Percentiles rank a stretch among this genome's conserved stretches.
Conservation (phyloP, 2,888 invertebrate genomes). For the Drosophila neotestacea region DNA sequence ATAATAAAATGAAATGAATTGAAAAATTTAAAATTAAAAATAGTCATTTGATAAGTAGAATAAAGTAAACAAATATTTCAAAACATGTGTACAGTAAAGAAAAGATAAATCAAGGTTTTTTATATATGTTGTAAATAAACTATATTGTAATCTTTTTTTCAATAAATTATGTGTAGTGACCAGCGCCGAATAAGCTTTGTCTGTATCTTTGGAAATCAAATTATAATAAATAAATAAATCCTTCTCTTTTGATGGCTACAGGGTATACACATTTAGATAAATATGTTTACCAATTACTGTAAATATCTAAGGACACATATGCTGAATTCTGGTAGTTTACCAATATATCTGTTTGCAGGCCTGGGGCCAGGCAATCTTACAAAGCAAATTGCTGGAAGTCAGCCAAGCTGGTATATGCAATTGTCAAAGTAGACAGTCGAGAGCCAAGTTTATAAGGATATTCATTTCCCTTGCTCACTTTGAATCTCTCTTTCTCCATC, state of each 20-base stretch:
- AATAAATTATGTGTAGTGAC: too few relatives aligned
- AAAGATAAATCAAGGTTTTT: too few relatives aligned
- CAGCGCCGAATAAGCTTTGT: too few relatives aligned
- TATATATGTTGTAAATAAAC: too few relatives aligned
- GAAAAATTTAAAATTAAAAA: too few relatives aligned
- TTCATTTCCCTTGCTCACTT: constrained; percentile 24
- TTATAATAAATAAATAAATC: not conserved
- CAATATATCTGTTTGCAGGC: constrained; percentile 11
- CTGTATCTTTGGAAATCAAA: too few relatives aligned
- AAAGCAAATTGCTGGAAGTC: constrained; percentile 51
- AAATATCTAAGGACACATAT: constrained; percentile 24
- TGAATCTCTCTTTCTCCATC: not conserved
- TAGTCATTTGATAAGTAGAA: too few relatives aligned
- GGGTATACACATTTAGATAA: constrained; percentile 11
- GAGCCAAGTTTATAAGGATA: constrained; percentile 17
- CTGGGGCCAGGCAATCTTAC: not conserved
- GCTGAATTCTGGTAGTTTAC: constrained; percentile 20
- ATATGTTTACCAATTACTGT: constrained; percentile 21
- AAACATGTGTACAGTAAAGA: too few relatives aligned
- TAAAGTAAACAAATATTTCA: too few relatives aligned
- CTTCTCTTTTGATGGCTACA: not conserved
- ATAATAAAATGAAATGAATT: too few relatives aligned
- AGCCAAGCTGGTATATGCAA: constrained; percentile 48
- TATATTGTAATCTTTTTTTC: too few relatives aligned
- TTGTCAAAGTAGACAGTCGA: constrained; percentile 33